Base-by-base conservation (phyloP, 2,113 vertebrate genomes). In the Lophotis ruficrista region DNA sequence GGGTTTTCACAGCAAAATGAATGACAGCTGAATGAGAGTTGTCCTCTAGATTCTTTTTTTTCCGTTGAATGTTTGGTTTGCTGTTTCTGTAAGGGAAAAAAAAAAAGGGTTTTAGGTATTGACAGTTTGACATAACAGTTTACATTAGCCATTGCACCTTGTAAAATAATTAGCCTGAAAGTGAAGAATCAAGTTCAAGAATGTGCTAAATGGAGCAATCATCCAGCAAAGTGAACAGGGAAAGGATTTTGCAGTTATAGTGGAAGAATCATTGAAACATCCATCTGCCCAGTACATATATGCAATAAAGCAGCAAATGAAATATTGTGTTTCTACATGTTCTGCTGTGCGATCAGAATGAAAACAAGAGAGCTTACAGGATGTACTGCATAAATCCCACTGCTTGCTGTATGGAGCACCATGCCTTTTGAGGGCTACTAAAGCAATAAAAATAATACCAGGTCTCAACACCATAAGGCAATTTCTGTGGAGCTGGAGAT, bases 141-240 rank as follows among this genome's bases (percentile, higher is more conserved):
- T 69, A 86, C 73, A 92, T 97, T 83, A 94, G 68, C 51, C 69
- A 76, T 16, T 85, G 45, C 66, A 70, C 50, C 70, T 92, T 80
- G 24, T 91, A 77, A 97, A 97, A 91, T 96, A 94, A 96, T 96
- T 94, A 96, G 68, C 53, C 41, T 53, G 65, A 60, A 96, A 91
- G 75, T 45, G 92, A 96, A 83, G 65, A 90, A 84, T 62, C 53
- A 90, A 93, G 38, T 38, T 90, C 53, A 86, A 82, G 89, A 82
- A 91, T 41, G 77, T 94, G 78, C 70, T 94, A 96, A 97, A 91
- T 66, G 75, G 90, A 91, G 73, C 89, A 96, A 82, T 89, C 93
- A 96, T 87, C 60, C 69, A 92, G 87, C 68, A 96, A 92, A 93
- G 48, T 65, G 87, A 97, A 80, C 64, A 97, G 62, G n/a, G 71